Conservation (phyloP, 2,113 vertebrate species). For the Catharus bicknelli region DNA sequence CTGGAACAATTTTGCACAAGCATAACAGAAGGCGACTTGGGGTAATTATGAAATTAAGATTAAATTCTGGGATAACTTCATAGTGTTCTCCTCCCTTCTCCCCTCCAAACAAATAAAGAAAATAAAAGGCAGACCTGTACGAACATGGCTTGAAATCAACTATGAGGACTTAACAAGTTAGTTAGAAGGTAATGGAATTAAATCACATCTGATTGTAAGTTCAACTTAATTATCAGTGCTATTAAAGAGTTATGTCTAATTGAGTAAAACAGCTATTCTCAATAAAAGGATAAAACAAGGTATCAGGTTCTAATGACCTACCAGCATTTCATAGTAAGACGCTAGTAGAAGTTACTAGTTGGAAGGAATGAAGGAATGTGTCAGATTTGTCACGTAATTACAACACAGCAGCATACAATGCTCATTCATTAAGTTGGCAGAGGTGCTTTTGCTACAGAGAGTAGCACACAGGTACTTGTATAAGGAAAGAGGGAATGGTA, state of each 20-base stretch:
- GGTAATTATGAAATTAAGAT: not conserved
- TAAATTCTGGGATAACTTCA: conserved; percentile 29
- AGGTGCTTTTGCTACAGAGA: conserved; percentile 50
- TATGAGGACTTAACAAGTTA: conserved; percentile 21
- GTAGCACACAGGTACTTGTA: conserved; percentile 55
- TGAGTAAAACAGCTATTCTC: conserved; percentile 32
- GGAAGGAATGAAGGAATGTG: conserved; percentile 77
- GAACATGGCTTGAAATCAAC: conserved; percentile 59
- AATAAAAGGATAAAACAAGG: conserved; percentile 49
- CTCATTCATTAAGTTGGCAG: conserved; percentile 62
- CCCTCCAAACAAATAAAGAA: not conserved
- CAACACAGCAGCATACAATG: conserved; percentile 66
- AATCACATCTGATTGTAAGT: conserved; percentile 48
- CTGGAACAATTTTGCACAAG: conserved; percentile 44
- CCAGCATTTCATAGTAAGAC: conserved; percentile 47
- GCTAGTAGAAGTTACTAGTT: conserved; percentile 53
- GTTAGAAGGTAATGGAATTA: conserved; percentile 48
- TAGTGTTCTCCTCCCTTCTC: conserved; percentile 9
- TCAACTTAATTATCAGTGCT: conserved; percentile 60
- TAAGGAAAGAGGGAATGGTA: conserved; percentile 59
- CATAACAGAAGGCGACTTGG: conserved; percentile 18
- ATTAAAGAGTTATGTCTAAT: conserved; percentile 46
- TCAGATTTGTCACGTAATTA: conserved; percentile 64
- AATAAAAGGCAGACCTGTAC: conserved; percentile 36
- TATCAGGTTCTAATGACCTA: conserved; percentile 59